phyloP scores from a whole-genome alignment of 2,797 vertebrate genomes.

The Tachyglossus aculeatus region DNA sequence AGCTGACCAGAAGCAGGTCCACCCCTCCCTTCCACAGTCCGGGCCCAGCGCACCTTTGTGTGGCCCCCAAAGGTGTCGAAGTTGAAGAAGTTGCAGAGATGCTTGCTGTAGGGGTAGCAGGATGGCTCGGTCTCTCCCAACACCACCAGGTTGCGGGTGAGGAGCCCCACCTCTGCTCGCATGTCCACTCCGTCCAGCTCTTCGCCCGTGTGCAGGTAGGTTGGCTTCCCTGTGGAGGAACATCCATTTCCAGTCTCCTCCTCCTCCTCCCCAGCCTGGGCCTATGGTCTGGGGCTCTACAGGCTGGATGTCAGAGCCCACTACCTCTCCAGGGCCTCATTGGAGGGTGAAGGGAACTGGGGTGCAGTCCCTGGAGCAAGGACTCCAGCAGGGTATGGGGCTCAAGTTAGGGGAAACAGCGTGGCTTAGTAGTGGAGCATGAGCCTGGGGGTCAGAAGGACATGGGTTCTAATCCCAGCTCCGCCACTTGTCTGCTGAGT shows the following conservation, averaged over 20 bases:
- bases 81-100: conserved; percentile 90
- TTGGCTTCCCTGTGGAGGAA: conserved; percentile 81
- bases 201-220: conserved; percentile 87
- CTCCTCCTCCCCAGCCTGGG: background rate
- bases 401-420: no score
- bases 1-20: no score
- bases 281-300: background rate
- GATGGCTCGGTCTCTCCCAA: conserved; percentile 84
- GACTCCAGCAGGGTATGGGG: no score
- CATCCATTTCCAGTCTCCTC: background rate
- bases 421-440: no score
- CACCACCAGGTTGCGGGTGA: conserved; percentile 86
- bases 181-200: conserved; percentile 90
- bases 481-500: no score
- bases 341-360: no score
- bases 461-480: no score
- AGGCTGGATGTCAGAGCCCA: no score
- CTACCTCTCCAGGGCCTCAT: no score
- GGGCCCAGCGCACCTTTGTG: conserved; percentile 83
- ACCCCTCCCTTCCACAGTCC: background rate
- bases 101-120: conserved; percentile 84
- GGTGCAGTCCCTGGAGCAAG: no score
- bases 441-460: no score
- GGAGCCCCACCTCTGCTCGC: conserved; percentile 91
- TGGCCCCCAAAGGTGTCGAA: conserved; percentile 97